Evolutionary conservation across 2,797 vertebrate genomes (phyloP).

Genomic region (Phrynocephalus forsythii): DNA sequence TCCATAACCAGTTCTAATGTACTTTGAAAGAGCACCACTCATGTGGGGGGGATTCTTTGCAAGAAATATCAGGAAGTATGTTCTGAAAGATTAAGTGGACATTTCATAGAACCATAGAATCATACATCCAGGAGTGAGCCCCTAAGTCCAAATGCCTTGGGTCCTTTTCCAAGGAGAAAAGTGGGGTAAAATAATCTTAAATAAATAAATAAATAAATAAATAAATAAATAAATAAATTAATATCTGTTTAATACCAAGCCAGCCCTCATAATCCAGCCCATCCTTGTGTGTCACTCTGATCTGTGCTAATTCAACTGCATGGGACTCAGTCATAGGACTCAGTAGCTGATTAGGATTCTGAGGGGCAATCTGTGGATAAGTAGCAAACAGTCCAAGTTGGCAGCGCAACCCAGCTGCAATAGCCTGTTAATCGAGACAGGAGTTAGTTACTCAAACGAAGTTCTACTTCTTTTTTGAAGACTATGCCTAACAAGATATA

Average conservation of each 20-base stretch:
- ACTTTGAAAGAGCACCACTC: neutral
- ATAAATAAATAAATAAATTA: no score
- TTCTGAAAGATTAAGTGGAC: neutral
- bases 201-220: no score
- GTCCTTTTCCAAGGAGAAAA: neutral
- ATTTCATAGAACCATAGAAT: neutral
- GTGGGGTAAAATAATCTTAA: no score
- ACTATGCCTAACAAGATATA: neutral
- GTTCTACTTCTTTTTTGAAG: neutral
- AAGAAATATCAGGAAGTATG: neutral
- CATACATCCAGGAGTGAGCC: no score
- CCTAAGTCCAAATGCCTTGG: no score
- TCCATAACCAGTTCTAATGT: neutral
- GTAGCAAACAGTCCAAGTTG: neutral
- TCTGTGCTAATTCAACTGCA: slow-evolving; percentile 1
- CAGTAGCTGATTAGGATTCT: neutral
- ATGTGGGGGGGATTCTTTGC: neutral
- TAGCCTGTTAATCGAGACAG: neutral
- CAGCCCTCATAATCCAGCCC: neutral
- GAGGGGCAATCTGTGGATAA: neutral
- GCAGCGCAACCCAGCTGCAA: neutral
- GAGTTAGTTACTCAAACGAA: slow-evolving; percentile 7
- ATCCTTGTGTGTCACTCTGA: neutral
- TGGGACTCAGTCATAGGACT: neutral
- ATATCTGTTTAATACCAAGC: no score